Evolutionary conservation across 2,797 vertebrate species (phyloP), one percentile per base, ranked within the genome.

Genomic region (Takifugu rubripes): DNA sequence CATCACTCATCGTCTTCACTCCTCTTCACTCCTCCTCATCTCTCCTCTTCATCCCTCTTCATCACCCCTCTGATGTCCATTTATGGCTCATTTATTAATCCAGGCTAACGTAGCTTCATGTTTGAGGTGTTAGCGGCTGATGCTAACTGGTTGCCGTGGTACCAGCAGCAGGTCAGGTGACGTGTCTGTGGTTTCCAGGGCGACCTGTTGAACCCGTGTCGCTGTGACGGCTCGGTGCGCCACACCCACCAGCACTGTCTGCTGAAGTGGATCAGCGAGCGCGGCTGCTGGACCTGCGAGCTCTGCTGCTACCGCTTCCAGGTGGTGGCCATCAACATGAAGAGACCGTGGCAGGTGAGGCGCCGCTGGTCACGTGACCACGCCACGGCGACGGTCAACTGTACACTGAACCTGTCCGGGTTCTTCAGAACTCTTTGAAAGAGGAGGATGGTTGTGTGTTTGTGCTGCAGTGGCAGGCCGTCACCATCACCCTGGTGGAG

Each of bases 191-290:
- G 16, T 54, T 11, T 50, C 8, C 72, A 98, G 95, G 95, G 95
- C 6, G 93, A 95, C 78, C 69, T 98, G 80, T 70, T 97, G 90
- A 95, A 96, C 78, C 95, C 94, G 27, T 98, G 95, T 56, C 93
- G 95, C 33, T 98, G 95, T 1, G 94, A 97, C 25, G 95, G 95
- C 44, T 96, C 95, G 0, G 95, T 98, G 52, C 91, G 95, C 2
- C 94, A 97, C 78, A 96, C 95, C 0, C 95, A 98, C 82, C 95
- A 98, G 78, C 91, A 94, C 56, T 98, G 95, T 83, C 90, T 98
- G n/a, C 89, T 98, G 50, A 98, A 96, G 77, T 98, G 95, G 95
- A 98, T 98, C 85, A 97, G 95, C 42, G 95, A 98, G 84, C 91
- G 94, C 16, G 95, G 95, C 56, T 96, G 93, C 58, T 97, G 95